Evolutionary conservation across 2,888 invertebrate genomes (phyloP), one percentile per base, ranked within the genome.

Genomic region (Euproctis similis): DNA sequence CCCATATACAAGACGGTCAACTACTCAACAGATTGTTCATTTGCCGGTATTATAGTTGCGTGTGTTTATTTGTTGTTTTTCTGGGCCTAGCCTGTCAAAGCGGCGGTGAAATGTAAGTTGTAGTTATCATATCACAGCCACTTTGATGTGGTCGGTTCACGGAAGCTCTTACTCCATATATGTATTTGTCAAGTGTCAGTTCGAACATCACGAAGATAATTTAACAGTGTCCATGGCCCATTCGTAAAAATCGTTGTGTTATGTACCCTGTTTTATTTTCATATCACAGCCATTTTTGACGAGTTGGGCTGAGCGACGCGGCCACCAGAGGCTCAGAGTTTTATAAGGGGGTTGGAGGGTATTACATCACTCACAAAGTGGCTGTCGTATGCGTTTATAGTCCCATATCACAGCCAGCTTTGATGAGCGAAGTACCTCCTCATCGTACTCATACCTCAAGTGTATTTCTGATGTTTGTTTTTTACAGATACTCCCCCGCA

Each of bases 371-470:
- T 94, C 94, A 89, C 94, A 93, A 94, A 92, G 92, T 93, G 93
- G 92, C 86, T 93, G 94, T 94, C 86, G 88, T 91, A 88, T 94
- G 94, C 88, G 74, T 73, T 61, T 2, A 9, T 12, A 8, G 69
- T 66, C 56, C 62, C 94, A 94, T 95, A 95, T 95, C 95, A 95
- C 95, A 96, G 95, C 95, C 95, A 95, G 96, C 95, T 95, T 96
- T 95, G 95, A 95, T 95, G 95, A 95, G 94, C 94, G 92, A 37
- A 37, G 54, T 45, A 56, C 31, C 40, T 49, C 34, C 28, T 26
- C 8, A 7, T 9, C 12, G 12, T 27, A 24, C 12, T 34, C 31
- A 17, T 28, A 8, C 11, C 22, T 21, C 13, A 9, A 22, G 7
- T 17, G 8, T 12, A 8, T 16, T 25, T n/a, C 13, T 18, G 6